phyloP scores from a whole-genome alignment of 1,140 invertebrate species.

The Drosophila pandora region DNA sequence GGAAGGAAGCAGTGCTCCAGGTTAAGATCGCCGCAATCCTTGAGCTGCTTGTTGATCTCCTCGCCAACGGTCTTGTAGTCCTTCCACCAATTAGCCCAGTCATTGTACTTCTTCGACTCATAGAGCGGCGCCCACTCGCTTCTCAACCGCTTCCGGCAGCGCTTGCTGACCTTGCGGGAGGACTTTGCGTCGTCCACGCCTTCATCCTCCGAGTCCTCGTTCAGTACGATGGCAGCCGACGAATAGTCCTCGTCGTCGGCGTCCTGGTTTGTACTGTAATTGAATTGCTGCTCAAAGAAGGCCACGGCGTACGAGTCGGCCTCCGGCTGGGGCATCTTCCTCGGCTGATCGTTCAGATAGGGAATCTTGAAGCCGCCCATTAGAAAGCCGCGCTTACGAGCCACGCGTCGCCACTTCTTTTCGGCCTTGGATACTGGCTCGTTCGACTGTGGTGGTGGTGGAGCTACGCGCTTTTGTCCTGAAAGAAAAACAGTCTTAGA shows the following conservation, averaged over 20 bases:
- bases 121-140: conserved; percentile 44
- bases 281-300: conserved; percentile 66
- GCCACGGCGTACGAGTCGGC: conserved; percentile 62
- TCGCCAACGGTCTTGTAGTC: conserved; percentile 57
- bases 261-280: conserved; percentile 62
- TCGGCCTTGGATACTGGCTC: conserved; percentile 47
- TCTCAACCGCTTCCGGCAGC: conserved; percentile 55
- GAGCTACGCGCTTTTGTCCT: conserved; percentile 47
- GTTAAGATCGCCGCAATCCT: conserved; percentile 47
- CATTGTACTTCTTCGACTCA: conserved; percentile 50
- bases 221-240: conserved; percentile 33
- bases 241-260: conserved; percentile 58
- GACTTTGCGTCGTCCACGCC: conserved; percentile 37
- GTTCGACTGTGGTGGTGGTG: conserved; percentile 5
- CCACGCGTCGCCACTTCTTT: conserved; percentile 61
- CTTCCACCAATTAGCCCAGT: conserved; percentile 60
- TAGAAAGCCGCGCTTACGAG: conserved; percentile 64
- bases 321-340: conserved; percentile 57
- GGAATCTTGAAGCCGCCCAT: conserved; percentile 57
- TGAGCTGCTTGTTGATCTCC: conserved; percentile 50
- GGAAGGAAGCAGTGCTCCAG: conserved; percentile 63
- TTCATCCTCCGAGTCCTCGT: conserved; percentile 34
- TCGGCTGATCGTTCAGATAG: conserved; percentile 50
- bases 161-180: conserved; percentile 51
- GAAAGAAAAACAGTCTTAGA: not conserved